A percentile compares a stretch with the other conserved stretches of the same genome.
Evolutionary conservation across 2,888 invertebrate genomes (phyloP).

Genomic region (Diogma glabrata): DNA sequence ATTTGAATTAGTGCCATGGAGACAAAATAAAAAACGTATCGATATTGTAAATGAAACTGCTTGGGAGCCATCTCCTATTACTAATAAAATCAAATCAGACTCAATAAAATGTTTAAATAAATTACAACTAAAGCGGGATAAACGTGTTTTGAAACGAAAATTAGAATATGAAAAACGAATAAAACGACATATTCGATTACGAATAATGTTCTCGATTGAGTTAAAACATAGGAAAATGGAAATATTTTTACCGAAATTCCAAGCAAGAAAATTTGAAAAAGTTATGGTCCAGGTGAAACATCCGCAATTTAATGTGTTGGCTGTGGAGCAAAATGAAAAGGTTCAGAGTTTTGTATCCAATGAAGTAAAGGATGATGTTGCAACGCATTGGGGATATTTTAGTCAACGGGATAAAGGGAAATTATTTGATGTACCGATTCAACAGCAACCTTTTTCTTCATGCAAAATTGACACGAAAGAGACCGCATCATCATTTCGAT

Average conservation of each 20-base stretch:
- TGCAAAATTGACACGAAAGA: neutral
- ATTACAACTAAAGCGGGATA: slow-evolving; percentile 30
- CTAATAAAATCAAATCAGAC: neutral
- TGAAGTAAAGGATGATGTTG: too few species aligned
- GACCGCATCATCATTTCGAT: neutral
- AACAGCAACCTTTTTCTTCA: slow-evolving; percentile 1
- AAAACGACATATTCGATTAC: slow-evolving; percentile 50
- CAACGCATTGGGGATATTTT: slow-evolving; percentile 31
- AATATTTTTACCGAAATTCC: slow-evolving; percentile 11
- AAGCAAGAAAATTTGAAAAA: slow-evolving; percentile 5
- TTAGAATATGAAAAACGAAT: slow-evolving; percentile 46
- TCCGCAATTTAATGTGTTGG: neutral
- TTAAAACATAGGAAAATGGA: slow-evolving; percentile 40
- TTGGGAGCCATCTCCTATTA: slow-evolving; percentile 22
- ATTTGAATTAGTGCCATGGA: slow-evolving; percentile 35
- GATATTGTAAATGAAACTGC: slow-evolving; percentile 26
- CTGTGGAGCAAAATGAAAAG: neutral
- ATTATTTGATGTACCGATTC: slow-evolving; percentile 4
- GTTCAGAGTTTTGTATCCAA: too few species aligned
- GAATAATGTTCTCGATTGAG: slow-evolving; percentile 54
- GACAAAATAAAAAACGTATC: slow-evolving; percentile 23
- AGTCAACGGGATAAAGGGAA: slow-evolving; percentile 22
- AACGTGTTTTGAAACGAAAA: slow-evolving; percentile 37
- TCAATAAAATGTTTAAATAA: slow-evolving; percentile 24
- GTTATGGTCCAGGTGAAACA: neutral